Base-by-base conservation (phyloP, 2,797 vertebrate species). In the Xiphorhynchus erythropygius region DNA sequence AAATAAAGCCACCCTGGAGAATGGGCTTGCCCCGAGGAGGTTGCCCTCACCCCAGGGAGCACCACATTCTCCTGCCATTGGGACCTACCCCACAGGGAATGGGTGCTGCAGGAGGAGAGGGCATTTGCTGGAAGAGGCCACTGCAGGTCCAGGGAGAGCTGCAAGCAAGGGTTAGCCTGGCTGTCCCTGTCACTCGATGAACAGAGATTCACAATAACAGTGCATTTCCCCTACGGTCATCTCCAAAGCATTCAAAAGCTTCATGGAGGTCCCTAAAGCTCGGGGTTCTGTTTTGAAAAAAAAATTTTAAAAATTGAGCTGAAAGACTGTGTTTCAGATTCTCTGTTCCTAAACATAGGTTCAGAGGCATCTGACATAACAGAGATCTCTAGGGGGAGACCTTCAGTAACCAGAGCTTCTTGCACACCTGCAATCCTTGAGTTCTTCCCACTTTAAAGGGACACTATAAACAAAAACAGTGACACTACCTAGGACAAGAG, bases 11-110 rank as follows among this genome's bases (percentile, higher is more conserved):
- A 3, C 49, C 35, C 24, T 2, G 2, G 57, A 53, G 53, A 85
- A 63, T 0, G 2, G 30, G 10, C 8, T 84, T 63, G 37, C 8
- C 55, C 0, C 1, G 24, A 68, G 24, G 62, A 57, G 10, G 32
- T 16, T 65, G 42, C 42, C 42, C 42, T 46, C 32, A 65, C 21
- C 18, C 30, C 60, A n/a, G 22, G 55, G 69, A 80, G 17, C 28
- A 63, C 10, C 28, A 59, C 5, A 7, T 5, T 52, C 68, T 53
- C 14, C 77, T 46, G 22, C 28, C 63, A 14, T n/a, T 8, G 13
- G 15, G 37, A 56, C 37, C 47, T 71, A 42, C 18, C 13, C 0
- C 0, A 28, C 14, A 42, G 47, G 42, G 80, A 49, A 71, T 10
- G 30, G 21, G 42, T 18, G 18, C 53, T 79, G 39, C 13, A 49